These are phyloP conservation scores for human (Homo sapiens) DNA, from an alignment of 2,113 vertebrate species.

Conservation along the genomic window DNA sequence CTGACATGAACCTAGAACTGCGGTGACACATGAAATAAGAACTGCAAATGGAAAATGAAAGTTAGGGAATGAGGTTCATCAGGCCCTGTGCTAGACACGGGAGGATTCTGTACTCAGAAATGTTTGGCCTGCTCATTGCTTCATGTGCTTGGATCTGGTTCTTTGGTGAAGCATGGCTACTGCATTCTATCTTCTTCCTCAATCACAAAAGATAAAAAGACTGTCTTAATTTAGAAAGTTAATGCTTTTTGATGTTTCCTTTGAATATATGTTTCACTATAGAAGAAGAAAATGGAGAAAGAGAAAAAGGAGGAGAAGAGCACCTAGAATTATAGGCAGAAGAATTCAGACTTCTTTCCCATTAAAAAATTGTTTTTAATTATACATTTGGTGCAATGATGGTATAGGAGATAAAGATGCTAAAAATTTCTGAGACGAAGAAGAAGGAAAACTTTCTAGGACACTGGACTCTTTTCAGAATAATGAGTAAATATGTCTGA, in stretches of 20 bases:
- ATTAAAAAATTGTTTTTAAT: not conserved
- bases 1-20: not conserved
- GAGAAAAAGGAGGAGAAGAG: not conserved
- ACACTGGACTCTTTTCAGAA: not conserved
- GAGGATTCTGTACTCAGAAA: not conserved
- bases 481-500: not conserved
- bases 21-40: not conserved
- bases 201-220: not conserved
- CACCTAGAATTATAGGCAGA: not conserved
- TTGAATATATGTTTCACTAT: not conserved
- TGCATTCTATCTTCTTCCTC: not conserved
- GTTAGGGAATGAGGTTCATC: not conserved
- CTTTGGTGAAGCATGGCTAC: not conserved
- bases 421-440: not conserved
- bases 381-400: not conserved
- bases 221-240: not conserved
- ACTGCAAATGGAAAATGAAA: not conserved
- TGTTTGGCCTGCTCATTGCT: not conserved
- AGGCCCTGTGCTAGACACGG: no score
- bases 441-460: not conserved
- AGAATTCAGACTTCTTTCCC: not conserved
- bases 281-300: not conserved
- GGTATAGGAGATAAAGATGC: not conserved
- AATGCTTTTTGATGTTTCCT: not conserved
- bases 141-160: not conserved